Evolutionary conservation across 2,888 invertebrate species (phyloP).

Genomic region (Choristoneura rosaceana): DNA sequence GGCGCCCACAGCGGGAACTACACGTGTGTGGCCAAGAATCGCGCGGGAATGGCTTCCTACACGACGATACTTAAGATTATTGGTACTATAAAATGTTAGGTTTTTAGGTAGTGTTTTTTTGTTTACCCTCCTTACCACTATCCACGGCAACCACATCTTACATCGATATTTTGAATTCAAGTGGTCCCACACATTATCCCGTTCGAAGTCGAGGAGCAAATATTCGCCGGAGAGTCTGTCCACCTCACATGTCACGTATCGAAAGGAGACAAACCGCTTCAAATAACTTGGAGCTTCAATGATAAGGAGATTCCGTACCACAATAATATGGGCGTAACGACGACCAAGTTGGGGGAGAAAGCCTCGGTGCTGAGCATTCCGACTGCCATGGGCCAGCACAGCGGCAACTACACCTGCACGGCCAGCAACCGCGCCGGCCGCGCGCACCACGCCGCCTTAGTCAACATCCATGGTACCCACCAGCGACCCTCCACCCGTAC

Average conservation of each 20-base stretch:
- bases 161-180: slow-evolving; percentile 56
- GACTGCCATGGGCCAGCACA: slow-evolving; percentile 85
- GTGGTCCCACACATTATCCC: slow-evolving; percentile 88
- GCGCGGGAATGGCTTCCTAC: slow-evolving; percentile 79
- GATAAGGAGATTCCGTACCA: slow-evolving; percentile 86
- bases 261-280: slow-evolving; percentile 90
- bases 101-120: slow-evolving; percentile 46
- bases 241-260: slow-evolving; percentile 88
- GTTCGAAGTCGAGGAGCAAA: slow-evolving; percentile 88
- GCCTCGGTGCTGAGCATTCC: slow-evolving; percentile 86
- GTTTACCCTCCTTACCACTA: slow-evolving; percentile 44
- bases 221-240: slow-evolving; percentile 88
- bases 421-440: slow-evolving; percentile 87
- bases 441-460: slow-evolving; percentile 82
- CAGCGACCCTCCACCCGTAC: slow-evolving; percentile 61
- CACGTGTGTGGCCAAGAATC: slow-evolving; percentile 84
- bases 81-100: slow-evolving; percentile 63
- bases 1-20: slow-evolving; percentile 85
- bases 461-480: slow-evolving; percentile 86
- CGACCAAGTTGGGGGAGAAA: slow-evolving; percentile 83
- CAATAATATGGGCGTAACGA: slow-evolving; percentile 81
- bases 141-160: slow-evolving; percentile 41
- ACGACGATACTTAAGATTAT: slow-evolving; percentile 83
- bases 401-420: slow-evolving; percentile 88
- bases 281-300: slow-evolving; percentile 89